Percentiles rank a stretch among this genome's conserved stretches.
Conservation (phyloP, 2,113 vertebrate species). For the Circaetus cinerascens region DNA sequence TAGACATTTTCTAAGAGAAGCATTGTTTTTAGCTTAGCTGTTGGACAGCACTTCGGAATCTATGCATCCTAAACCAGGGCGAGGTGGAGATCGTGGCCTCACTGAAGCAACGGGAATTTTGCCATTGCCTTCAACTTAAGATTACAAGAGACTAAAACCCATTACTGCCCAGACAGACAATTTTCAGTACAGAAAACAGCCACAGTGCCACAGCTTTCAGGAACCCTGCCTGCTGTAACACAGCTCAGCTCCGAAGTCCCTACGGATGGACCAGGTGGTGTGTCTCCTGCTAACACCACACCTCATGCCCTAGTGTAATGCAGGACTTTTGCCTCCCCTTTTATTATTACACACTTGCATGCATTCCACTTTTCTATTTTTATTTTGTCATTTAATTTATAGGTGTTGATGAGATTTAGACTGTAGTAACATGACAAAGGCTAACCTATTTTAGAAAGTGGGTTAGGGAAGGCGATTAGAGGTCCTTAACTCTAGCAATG, state of each 20-base stretch:
- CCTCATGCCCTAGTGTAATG: fast-evolving
- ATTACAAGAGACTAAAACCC: background rate
- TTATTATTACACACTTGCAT: fast-evolving
- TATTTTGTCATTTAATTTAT: background rate
- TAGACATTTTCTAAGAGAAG: background rate
- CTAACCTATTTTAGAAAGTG: constrained; percentile 6
- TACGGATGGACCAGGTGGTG: fast-evolving
- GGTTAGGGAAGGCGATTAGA: background rate
- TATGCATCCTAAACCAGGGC: fast-evolving
- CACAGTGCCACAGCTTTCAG: background rate
- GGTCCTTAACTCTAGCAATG: background rate
- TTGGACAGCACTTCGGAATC: background rate
- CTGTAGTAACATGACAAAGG: background rate
- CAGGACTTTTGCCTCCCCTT: background rate
- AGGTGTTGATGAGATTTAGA: background rate
- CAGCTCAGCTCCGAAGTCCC: background rate
- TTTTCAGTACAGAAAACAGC: background rate
- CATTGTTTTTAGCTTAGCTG: background rate
- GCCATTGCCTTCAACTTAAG: background rate
- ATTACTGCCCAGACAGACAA: background rate
- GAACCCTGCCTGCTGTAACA: background rate
- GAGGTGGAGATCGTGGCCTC: background rate
- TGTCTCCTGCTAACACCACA: fast-evolving
- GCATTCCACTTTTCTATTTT: background rate
- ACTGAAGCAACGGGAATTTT: background rate